Conservation (phyloP, 2,113 vertebrate genomes). For the Pleuronectes platessa region DNA sequence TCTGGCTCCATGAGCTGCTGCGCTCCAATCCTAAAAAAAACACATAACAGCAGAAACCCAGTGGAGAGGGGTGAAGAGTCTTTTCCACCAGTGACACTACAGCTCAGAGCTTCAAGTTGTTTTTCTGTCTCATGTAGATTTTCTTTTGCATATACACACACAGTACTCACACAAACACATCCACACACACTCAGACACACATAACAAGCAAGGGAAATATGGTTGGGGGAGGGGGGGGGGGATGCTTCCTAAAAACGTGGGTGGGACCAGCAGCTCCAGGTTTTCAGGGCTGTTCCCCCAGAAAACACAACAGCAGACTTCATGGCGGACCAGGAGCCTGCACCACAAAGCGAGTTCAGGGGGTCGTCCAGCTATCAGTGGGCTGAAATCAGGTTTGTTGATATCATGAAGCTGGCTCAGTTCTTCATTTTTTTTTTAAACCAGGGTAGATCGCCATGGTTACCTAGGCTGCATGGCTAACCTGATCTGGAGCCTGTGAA, state of each 20-base stretch:
- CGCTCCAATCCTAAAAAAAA: slow-evolving; percentile 1
- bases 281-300: slow-evolving; percentile 44
- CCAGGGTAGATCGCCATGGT: background rate
- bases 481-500: no score
- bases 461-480: background rate
- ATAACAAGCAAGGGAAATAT: slow-evolving; percentile 16
- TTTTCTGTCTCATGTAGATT: background rate
- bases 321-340: slow-evolving; percentile 18
- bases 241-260: slow-evolving; percentile 41
- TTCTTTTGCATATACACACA: slow-evolving; percentile 17
- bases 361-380: background rate
- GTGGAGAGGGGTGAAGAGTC: no score
- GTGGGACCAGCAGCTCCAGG: slow-evolving; percentile 73
- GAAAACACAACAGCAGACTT: slow-evolving; percentile 50
- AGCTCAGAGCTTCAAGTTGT: no score
- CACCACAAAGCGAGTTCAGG: background rate
- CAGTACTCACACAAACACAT: slow-evolving; percentile 1
- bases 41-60: background rate
- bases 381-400: background rate
- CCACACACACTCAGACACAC: slow-evolving; percentile 15
- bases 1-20: background rate
- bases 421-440: no score
- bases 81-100: background rate
- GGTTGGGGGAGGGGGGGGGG: background rate
- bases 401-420: background rate